A percentile compares a stretch with the other conserved stretches of the same genome.
Conservation (phyloP, 1,140 invertebrate species). For the Formica selysi region DNA sequence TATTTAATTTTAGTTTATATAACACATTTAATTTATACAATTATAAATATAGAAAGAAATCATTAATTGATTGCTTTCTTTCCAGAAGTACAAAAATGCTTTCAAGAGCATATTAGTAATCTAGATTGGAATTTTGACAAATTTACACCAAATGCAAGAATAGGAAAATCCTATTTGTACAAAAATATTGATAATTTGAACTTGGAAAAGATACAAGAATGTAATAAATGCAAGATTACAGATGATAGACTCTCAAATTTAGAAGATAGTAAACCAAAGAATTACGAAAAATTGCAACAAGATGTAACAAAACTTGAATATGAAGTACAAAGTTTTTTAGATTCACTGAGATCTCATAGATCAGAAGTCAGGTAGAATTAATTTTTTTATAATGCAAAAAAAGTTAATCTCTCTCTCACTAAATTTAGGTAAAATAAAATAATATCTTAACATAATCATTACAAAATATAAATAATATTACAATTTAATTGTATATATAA, state of each 20-base stretch:
- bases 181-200: background rate
- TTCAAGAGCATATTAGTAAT: constrained; percentile 72
- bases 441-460: background rate
- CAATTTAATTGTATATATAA: background rate
- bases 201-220: constrained; percentile 11
- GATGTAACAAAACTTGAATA: constrained; percentile 79
- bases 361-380: constrained; percentile 24
- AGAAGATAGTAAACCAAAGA: constrained; percentile 35
- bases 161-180: constrained; percentile 11
- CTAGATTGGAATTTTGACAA: constrained; percentile 38
- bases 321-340: constrained; percentile 78
- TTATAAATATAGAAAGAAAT: constrained; percentile 18
- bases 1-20: constrained; percentile 24
- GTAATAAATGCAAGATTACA: constrained; percentile 32
- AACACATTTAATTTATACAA: background rate
- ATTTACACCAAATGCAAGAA: constrained; percentile 10
- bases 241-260: constrained; percentile 2
- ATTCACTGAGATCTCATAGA: constrained; percentile 55
- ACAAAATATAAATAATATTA: background rate
- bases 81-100: constrained; percentile 80
- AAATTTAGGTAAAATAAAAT: background rate
- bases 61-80: constrained; percentile 51
- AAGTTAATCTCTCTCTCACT: background rate
- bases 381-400: background rate
- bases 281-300: constrained; percentile 73